phyloP scores from a whole-genome alignment of 2,797 vertebrate genomes.

The Dryobates pubescens region DNA sequence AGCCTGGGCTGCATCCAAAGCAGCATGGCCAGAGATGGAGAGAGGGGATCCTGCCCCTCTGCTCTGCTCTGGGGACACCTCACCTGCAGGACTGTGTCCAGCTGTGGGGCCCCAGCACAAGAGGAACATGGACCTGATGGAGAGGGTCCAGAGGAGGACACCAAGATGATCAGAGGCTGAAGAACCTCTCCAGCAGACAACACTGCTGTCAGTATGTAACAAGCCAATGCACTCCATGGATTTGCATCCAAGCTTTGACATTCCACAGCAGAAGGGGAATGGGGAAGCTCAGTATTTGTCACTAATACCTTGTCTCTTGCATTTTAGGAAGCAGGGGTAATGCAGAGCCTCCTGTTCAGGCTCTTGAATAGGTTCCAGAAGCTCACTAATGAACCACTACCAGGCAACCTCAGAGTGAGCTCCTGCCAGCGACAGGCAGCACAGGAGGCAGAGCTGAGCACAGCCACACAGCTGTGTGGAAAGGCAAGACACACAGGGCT shows the following conservation, averaged over 20 bases:
- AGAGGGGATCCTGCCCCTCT: no score
- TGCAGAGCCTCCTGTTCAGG: not conserved
- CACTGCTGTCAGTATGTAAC: not conserved
- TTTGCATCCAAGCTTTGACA: rapidly evolving
- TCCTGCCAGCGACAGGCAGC: not conserved
- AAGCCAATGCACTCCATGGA: not conserved
- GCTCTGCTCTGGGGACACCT: no score
- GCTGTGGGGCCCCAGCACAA: no score
- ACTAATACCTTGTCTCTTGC: not conserved
- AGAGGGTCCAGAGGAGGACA: no score
- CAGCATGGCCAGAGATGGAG: no score
- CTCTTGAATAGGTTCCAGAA: not conserved
- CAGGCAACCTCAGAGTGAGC: not conserved
- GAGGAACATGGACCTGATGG: no score
- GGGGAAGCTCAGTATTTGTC: not conserved
- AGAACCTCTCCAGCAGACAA: not conserved
- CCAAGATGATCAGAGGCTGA: no score
- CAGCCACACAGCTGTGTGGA: not conserved
- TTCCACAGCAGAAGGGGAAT: not conserved
- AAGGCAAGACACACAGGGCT: not conserved
- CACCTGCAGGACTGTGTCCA: no score
- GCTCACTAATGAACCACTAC: not conserved
- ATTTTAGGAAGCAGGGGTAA: not conserved
- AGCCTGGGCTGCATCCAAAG: no score
- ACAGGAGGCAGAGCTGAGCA: not conserved